Conservation (phyloP, 2,888 invertebrate genomes). For the Caenorhabditis wallacei region DNA sequence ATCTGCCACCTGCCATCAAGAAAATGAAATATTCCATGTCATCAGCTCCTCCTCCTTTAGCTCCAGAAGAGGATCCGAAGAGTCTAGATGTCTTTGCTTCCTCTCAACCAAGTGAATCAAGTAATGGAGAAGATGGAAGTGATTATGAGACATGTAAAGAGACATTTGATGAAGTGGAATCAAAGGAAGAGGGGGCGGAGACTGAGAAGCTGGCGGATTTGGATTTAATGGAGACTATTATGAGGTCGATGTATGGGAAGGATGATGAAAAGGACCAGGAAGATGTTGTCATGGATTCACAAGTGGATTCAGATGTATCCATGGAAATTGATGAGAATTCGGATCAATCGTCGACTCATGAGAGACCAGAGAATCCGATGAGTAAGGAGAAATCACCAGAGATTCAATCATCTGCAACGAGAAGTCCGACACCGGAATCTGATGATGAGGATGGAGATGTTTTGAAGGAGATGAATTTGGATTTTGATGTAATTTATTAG, state of each 20-base stretch:
- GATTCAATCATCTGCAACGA: neutral
- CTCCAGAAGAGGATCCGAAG: constrained; percentile 9
- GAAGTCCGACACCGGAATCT: no score
- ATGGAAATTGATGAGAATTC: neutral
- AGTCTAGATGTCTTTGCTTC: constrained; percentile 24
- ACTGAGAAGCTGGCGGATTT: no score
- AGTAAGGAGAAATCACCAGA: no score
- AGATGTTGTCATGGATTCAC: constrained; percentile 14
- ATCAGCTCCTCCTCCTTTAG: neutral
- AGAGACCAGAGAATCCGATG: no score
- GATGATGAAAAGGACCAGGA: neutral
- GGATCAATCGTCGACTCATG: no score
- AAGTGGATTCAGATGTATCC: neutral
- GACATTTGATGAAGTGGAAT: neutral
- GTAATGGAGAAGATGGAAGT: neutral
- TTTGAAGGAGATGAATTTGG: no score
- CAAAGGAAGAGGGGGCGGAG: constrained; percentile 11
- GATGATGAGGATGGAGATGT: no score
- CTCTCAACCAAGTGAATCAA: neutral
- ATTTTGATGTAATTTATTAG: no score
- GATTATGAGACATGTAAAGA: constrained; percentile 1
- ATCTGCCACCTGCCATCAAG: constrained; percentile 10
- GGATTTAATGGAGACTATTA: no score
- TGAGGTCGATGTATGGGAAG: no score
- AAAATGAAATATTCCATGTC: neutral